Base-by-base conservation (phyloP, 2,113 vertebrate species). In the Hiodon tergisus region DNA sequence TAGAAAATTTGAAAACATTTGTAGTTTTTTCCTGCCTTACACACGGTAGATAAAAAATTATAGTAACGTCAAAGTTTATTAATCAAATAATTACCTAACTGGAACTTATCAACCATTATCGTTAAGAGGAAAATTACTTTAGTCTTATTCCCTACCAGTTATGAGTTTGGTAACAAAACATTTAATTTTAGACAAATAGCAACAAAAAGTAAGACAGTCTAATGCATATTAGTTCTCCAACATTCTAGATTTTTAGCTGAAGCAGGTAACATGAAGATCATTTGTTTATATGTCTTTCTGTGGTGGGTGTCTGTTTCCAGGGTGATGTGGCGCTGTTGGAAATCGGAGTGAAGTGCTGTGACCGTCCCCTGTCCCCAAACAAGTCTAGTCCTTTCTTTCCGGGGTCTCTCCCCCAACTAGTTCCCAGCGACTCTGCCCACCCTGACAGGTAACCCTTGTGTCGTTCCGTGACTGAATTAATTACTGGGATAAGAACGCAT, bases 281-380 rank as follows among this genome's bases (percentile, higher is more conserved):
- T 6, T 57, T 47, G 11, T 46, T 53, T 48, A n/a, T 11, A 16
- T 73, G 60, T 67, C 46, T 46, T n/a, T 7, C 57, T 6, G 54
- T 46, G 2, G 13, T 10, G 54, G 54, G 4, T 11, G 6, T 52
- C 5, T 68, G 54, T 75, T 87, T 88, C 8, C 81, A 90, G 89
- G 83, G 84, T 76, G 88, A 89, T 51, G 83, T 90, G 78, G 88
- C 86, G 77, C 63, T 77, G 62, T 74, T 90, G 84, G 86, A 88
- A 79, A 82, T 87, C 72, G 78, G 82, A 78, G 85, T 83, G 81
- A 80, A 85, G 46, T 83, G 85, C 84, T 78, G 86, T 83, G 80
- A 79, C 71, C 88, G 85, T 72, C 81, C 84, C 78, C 79, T 75
- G 76, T 85, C 84, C 69, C 86, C 88, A 70, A 86, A 88, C 58